Percentiles rank a stretch among this genome's conserved stretches.
Conservation (phyloP, 2,888 invertebrate species). For the Sicus ferrugineus region DNA sequence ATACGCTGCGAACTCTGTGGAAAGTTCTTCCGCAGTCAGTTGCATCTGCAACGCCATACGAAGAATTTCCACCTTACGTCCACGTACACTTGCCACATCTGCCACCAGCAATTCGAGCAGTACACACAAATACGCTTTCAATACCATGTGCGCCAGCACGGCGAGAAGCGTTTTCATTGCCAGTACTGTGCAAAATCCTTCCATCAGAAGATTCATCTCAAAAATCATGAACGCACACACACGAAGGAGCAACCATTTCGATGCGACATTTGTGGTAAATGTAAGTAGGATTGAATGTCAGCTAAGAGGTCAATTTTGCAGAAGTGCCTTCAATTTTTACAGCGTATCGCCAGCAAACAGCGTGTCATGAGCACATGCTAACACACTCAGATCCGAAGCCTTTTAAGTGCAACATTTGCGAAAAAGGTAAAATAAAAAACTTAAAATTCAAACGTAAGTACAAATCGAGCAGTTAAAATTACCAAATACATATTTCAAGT, state of each 20-base stretch:
- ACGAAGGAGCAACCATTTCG: slow-evolving; percentile 48
- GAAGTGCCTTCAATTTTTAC: background rate
- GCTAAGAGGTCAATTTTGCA: background rate
- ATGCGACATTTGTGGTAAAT: slow-evolving; percentile 48
- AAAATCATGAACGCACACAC: slow-evolving; percentile 49
- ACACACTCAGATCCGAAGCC: slow-evolving; percentile 47
- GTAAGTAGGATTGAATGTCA: slow-evolving; percentile 25
- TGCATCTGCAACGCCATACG: slow-evolving; percentile 45
- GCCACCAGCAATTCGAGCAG: slow-evolving; percentile 46
- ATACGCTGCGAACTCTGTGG: slow-evolving; percentile 46
- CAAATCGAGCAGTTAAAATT: no score
- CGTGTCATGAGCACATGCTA: slow-evolving; percentile 47
- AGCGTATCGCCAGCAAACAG: slow-evolving; percentile 48
- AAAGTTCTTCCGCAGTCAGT: slow-evolving; percentile 46
- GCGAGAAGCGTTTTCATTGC: slow-evolving; percentile 48
- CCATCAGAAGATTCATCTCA: slow-evolving; percentile 47
- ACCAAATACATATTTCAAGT: no score
- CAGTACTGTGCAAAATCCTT: slow-evolving; percentile 49
- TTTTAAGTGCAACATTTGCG: slow-evolving; percentile 48
- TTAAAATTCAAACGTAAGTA: no score
- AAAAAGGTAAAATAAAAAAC: slow-evolving; percentile 39
- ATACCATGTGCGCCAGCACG: slow-evolving; percentile 49
- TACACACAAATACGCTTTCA: slow-evolving; percentile 48
- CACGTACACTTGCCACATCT: slow-evolving; percentile 48
- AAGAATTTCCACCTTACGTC: slow-evolving; percentile 47